Evolutionary conservation across 2,888 invertebrate genomes (phyloP).

Genomic region (Leucoptera coffeella): DNA sequence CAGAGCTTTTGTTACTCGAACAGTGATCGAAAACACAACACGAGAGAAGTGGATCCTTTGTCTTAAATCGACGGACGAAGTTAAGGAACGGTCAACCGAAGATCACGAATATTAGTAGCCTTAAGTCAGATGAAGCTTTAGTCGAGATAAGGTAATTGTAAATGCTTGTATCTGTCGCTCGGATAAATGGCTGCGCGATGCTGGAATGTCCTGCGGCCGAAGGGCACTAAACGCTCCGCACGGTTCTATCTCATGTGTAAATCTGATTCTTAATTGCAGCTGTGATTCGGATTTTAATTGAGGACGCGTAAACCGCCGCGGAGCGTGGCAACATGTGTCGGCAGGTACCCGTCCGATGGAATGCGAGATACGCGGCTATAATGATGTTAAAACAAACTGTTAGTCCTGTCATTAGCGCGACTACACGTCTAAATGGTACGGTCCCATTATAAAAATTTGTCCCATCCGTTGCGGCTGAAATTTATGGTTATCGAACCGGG

Average conservation of each 20-base stretch:
- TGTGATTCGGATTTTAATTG: no score
- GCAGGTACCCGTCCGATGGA: slow-evolving; percentile 39
- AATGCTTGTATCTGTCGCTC: slow-evolving; percentile 39
- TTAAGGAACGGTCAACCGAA: slow-evolving; percentile 7
- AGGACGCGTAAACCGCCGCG: no score
- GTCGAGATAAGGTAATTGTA: slow-evolving; percentile 42
- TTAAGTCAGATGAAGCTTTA: slow-evolving; percentile 32
- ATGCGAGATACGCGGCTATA: slow-evolving; percentile 47
- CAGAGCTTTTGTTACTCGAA: no score
- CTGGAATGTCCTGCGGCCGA: slow-evolving; percentile 6
- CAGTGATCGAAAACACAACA: no score
- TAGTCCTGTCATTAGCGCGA: slow-evolving; percentile 49
- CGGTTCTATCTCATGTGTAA: no score
- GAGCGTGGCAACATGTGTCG: no score
- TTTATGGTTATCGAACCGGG: slow-evolving; percentile 47
- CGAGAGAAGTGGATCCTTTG: no score
- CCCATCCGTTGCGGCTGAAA: slow-evolving; percentile 48
- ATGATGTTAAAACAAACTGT: slow-evolving; percentile 54
- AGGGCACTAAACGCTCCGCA: no score
- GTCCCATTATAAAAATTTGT: slow-evolving; percentile 53
- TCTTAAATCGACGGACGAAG: no score
- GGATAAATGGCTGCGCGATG: slow-evolving; percentile 24
- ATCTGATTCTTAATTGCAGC: no score
- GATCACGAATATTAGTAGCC: slow-evolving; percentile 34
- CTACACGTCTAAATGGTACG: slow-evolving; percentile 40